Evolutionary conservation across 1,140 invertebrate genomes (phyloP).

Genomic region (Drosophila azteca): DNA sequence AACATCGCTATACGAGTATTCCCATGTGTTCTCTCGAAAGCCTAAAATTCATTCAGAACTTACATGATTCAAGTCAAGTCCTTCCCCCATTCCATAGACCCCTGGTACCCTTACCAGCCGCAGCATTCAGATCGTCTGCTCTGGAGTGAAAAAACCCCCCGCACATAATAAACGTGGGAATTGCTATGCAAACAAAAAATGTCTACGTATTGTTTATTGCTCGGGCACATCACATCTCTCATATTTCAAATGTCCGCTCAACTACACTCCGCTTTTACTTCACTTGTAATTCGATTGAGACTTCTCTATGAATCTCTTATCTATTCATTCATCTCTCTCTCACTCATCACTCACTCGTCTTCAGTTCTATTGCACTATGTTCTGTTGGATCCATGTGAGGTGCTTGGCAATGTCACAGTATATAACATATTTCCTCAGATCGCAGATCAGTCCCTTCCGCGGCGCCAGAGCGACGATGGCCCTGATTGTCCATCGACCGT

Average conservation of each 20-base stretch:
- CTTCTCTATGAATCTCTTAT: too few species aligned
- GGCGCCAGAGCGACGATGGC: constrained; percentile 65
- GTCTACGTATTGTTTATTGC: too few species aligned
- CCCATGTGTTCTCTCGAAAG: too few species aligned
- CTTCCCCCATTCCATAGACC: too few species aligned
- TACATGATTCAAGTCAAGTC: too few species aligned
- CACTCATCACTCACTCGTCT: too few species aligned
- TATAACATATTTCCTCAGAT: constrained; percentile 67
- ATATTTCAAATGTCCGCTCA: not conserved
- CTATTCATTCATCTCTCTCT: too few species aligned
- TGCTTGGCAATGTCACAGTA: constrained; percentile 71
- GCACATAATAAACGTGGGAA: constrained; percentile 3
- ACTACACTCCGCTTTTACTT: too few species aligned
- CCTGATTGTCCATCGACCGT: constrained; percentile 59
- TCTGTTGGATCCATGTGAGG: constrained; percentile 53
- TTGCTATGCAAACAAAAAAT: constrained; percentile 37
- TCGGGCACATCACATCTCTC: not conserved
- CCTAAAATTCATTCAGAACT: too few species aligned
- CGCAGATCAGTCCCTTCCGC: constrained; percentile 45
- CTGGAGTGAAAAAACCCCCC: constrained; percentile 22
- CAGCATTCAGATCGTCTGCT: constrained; percentile 1
- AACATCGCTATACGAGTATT: too few species aligned
- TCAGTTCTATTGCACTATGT: constrained; percentile 29
- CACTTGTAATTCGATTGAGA: too few species aligned
- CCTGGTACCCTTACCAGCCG: not conserved